phyloP scores from a whole-genome alignment of 2,797 vertebrate species.

The Telmatherina bonti region DNA sequence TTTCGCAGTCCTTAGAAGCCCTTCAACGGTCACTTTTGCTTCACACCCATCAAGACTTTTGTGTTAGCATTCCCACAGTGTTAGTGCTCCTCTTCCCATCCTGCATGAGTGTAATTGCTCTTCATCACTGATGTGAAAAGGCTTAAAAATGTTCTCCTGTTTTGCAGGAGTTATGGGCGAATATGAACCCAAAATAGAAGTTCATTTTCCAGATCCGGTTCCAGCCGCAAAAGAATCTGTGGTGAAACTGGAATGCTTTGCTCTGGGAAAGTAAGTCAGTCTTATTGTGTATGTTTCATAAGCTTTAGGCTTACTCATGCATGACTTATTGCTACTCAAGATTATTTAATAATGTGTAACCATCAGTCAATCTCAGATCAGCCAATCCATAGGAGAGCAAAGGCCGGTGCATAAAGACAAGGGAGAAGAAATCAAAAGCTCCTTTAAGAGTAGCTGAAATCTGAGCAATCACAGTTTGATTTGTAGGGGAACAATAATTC shows the following conservation, averaged over 20 bases:
- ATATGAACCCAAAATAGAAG: constrained; percentile 98
- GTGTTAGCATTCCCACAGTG: constrained; percentile 43
- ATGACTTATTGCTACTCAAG: constrained; percentile 35
- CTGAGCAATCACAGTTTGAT: constrained; percentile 48
- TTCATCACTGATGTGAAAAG: constrained; percentile 70
- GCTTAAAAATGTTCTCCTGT: constrained; percentile 63
- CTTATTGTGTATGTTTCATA: constrained; percentile 38
- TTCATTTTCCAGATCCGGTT: constrained; percentile 93
- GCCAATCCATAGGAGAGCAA: constrained; percentile 34
- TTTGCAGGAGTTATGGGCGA: constrained; percentile 93
- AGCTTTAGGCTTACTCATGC: constrained; percentile 32
- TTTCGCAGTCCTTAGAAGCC: constrained; percentile 33
- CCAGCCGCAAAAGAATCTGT: constrained; percentile 92
- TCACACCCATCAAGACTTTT: constrained; percentile 53
- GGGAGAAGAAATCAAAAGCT: constrained; percentile 58
- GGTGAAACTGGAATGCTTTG: constrained; percentile 94
- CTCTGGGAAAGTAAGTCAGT: constrained; percentile 94
- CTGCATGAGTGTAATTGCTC: constrained; percentile 38
- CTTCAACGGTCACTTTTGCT: constrained; percentile 55
- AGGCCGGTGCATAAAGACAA: constrained; percentile 34
- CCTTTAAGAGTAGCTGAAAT: constrained; percentile 52
- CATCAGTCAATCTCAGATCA: constrained; percentile 44
- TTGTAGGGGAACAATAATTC: constrained; percentile 48
- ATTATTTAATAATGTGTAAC: constrained; percentile 48
- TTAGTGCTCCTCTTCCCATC: constrained; percentile 62